Conservation (phyloP, 2,888 invertebrate genomes). For the Folsomia manolachei region DNA sequence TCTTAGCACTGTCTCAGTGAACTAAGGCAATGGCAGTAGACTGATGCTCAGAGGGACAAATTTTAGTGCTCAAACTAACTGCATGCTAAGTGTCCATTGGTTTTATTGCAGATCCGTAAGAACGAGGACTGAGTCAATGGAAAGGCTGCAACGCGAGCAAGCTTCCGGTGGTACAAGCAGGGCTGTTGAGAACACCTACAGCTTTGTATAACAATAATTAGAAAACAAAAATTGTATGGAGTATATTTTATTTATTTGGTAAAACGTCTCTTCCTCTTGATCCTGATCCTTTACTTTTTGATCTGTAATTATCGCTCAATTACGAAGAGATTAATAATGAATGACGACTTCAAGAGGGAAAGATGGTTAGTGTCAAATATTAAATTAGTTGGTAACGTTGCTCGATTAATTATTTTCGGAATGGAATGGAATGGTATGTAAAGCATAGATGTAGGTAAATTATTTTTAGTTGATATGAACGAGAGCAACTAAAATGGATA, state of each 20-base stretch:
- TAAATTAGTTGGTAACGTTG: too few relatives aligned
- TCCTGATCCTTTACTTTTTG: too few relatives aligned
- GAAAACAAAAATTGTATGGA: conserved; percentile 11
- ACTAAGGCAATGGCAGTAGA: too few relatives aligned
- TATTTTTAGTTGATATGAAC: neutral
- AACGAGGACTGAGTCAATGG: conserved; percentile 73
- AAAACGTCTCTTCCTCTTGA: neutral
- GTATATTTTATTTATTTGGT: neutral
- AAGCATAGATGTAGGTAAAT: too few relatives aligned
- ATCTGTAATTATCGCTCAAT: neutral
- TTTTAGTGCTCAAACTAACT: conserved; percentile 16
- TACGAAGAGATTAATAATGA: neutral
- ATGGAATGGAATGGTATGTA: neutral
- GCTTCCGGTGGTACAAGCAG: conserved; percentile 58
- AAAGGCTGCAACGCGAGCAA: conserved; percentile 62
- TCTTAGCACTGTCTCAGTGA: neutral
- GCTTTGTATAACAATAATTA: conserved; percentile 61
- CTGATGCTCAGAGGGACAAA: too few relatives aligned
- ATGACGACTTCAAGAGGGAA: neutral
- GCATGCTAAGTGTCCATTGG: too few relatives aligned
- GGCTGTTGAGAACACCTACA: conserved; percentile 82
- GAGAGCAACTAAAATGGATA: neutral
- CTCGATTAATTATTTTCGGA: neutral
- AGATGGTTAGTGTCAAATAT: neutral
- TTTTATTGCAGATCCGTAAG: conserved; percentile 83